A percentile compares a stretch with the other conserved stretches of the same genome.
phyloP scores from a whole-genome alignment of 2,888 invertebrate genomes.

The Sicus ferrugineus region DNA sequence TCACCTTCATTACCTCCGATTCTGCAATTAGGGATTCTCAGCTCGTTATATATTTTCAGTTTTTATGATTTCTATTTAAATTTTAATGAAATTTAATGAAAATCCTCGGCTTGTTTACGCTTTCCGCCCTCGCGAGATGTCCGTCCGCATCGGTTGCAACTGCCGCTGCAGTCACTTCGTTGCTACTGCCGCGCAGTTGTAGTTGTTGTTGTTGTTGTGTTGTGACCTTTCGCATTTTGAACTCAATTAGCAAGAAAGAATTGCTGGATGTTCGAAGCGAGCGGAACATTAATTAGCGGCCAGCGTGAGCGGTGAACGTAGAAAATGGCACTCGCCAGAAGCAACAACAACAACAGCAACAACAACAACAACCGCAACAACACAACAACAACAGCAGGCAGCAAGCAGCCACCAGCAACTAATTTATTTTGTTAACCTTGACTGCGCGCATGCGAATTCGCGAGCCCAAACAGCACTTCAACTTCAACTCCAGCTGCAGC shows the following conservation, averaged over 20 bases:
- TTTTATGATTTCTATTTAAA: not conserved
- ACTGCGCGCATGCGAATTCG: constrained; percentile 13
- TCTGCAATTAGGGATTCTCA: too few species aligned
- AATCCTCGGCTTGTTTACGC: not conserved
- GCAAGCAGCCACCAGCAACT: not conserved
- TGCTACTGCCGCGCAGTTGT: too few species aligned
- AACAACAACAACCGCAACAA: constrained; percentile 6
- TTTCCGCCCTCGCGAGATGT: not conserved
- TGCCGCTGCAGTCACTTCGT: not conserved
- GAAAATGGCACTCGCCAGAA: not conserved
- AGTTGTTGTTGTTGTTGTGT: constrained; percentile 1
- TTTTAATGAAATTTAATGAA: too few species aligned
- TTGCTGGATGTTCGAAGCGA: constrained; percentile 9
- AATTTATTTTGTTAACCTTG: constrained; percentile 17
- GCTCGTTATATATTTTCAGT: too few species aligned
- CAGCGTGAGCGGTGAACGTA: not conserved
- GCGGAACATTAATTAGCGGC: constrained; percentile 33
- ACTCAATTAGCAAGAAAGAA: constrained; percentile 22
- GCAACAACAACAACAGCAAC: constrained; percentile 8
- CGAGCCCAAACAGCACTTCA: not conserved
- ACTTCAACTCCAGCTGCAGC: too few species aligned
- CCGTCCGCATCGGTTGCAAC: not conserved
- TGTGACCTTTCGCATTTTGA: not conserved
- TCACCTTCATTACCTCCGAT: too few species aligned
- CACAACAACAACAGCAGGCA: not conserved